Evolutionary conservation across 2,888 invertebrate species (phyloP), one percentile per base, ranked within the genome.

Genomic region (Mythimna lalbum): DNA sequence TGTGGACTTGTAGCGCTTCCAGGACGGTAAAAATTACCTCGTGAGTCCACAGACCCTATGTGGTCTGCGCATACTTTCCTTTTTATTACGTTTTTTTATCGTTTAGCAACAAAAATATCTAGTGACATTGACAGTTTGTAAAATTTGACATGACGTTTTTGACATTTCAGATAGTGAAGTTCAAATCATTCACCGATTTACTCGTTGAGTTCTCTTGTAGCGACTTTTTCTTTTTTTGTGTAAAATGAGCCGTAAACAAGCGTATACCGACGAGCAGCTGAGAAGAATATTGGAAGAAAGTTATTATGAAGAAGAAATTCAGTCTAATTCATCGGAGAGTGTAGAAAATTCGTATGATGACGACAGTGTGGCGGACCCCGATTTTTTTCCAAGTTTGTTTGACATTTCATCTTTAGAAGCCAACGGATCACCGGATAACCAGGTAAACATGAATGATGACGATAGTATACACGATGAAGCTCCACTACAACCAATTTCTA

Each of bases 381-480:
- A 65, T 59, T 65, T 65, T 64, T 65, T 57, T 10, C 65, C 59
- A 65, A 65, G 47, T 65, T 59, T 59, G 19, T 57, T 23, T 0
- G 59, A 65, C 19, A 65, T 64, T 21, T 64, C 65, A 65, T 59
- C 65, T 65, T 65, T 65, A 65, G 19, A 65, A 65, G 59, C 7
- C 65, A 65, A 23, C 65, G 33, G 33, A 33, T 33, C 33, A 33
- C 33, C 33, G 63, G 64, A 65, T 64, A 56, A 47, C 64, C 47
- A 64, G 47, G 64, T 64, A 64, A 64, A 64, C 47, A 64, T 64
- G 47, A 64, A 64, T 64, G 64, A 64, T 64, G 64, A 64, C 64
- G 57, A 64, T 64, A 64, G 19, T 64, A 55, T 64, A 64, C 10
- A 64, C 7, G 57, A 64, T 64, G 64, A 64, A 56, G 59, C 49